Percentiles rank a stretch among this genome's conserved stretches.
These are phyloP conservation scores for Steinernema feltiae DNA, from an alignment of 1,140 invertebrate species.

Conservation along the genomic window DNA sequence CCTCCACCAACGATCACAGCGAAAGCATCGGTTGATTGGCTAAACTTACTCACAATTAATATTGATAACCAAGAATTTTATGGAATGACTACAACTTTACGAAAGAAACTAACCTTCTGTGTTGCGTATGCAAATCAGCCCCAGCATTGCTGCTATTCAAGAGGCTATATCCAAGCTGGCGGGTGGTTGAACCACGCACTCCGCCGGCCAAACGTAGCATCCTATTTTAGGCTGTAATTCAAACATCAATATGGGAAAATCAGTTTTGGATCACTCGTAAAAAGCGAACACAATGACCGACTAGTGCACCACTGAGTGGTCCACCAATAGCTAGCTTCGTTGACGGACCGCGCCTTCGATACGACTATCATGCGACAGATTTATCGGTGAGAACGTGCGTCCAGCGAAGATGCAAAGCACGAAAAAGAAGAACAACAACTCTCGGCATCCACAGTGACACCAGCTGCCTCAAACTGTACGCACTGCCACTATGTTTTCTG, in stretches of 20 bases:
- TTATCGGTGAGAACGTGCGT: background rate
- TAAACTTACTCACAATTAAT: no score
- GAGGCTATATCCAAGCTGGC: background rate
- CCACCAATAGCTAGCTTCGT: no score
- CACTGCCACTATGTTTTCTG: no score
- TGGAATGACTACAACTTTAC: no score
- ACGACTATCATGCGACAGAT: background rate
- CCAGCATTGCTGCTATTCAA: background rate
- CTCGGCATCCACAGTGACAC: no score
- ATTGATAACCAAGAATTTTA: no score
- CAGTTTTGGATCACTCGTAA: no score
- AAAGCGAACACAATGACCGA: no score
- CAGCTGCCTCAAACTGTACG: no score
- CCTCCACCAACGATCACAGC: constrained; percentile 51
- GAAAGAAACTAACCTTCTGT: background rate
- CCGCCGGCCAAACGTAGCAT: background rate
- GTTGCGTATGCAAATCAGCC: background rate
- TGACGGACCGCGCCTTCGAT: no score
- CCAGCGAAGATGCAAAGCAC: background rate
- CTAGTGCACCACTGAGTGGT: no score
- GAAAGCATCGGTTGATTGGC: constrained; percentile 32
- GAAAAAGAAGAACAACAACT: background rate
- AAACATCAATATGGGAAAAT: no score
- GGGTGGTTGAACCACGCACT: background rate
- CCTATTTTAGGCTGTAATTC: background rate